Evolutionary conservation across 2,113 vertebrate species (phyloP), one percentile per base, ranked within the genome.

Genomic region (Meleagris gallopavo): DNA sequence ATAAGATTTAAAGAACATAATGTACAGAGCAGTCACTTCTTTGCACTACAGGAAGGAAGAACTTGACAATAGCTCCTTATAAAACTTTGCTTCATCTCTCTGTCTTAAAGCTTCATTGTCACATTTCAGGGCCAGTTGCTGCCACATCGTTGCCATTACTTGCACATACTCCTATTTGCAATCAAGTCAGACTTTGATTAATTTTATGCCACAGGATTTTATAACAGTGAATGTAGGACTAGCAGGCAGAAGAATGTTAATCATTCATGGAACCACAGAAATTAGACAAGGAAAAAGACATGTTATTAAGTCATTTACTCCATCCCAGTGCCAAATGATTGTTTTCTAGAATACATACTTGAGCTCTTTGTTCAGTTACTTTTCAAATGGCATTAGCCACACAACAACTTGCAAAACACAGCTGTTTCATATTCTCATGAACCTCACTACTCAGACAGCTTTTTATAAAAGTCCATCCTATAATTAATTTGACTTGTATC

Each of bases 181-280:
- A 24, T 93, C 1, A 2, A 73, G 29, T 79, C 60, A 70, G 81
- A 87, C 5, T 32, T 66, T 36, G 82, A 43, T 34, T 66, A 73
- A 80, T 88, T 89, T 91, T 86, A 87, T 67, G 62, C 62, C 17
- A 43, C 13, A n/a, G 21, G 21, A 54, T 83, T 88, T 86, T 94
- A 62, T n/a, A 93, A 72, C 72, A 75, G 58, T 69, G 79, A 43
- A 57, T 72, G 10, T 54, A 76, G 50, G 64, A 67, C 58, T 57
- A 76, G 30, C 57, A 45, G 77, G 86, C 65, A 66, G 60, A 90
- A 88, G 64, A 43, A 30, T 60, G 46, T 40, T 69, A 71, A 78
- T 91, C 91, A 73, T 11, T 92, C 89, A 90, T 17, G 25, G 43
- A 88, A 46, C 58, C 81, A 81, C 81, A 82, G 24, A 91, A 89